These are phyloP conservation scores for Nasonia longicornis DNA, from an alignment of 1,140 invertebrate species.

Conservation along the genomic window DNA sequence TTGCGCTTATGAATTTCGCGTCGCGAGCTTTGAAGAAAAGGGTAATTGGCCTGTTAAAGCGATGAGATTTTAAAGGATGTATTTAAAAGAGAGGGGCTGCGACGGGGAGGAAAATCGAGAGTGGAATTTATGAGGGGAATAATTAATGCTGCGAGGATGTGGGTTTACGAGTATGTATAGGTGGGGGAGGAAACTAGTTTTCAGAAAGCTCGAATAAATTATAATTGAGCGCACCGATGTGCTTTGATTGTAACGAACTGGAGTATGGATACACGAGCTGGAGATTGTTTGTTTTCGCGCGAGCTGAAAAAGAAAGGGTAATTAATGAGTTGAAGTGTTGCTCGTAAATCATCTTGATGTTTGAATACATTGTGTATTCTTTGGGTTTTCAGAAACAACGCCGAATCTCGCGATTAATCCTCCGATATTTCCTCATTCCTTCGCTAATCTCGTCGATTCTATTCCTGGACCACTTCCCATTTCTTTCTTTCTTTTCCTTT, in stretches of 20 bases:
- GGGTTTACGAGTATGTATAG: neutral
- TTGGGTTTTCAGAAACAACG: too few species aligned
- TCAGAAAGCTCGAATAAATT: constrained; percentile 7
- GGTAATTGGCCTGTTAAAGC: constrained; percentile 44
- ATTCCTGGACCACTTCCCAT: too few species aligned
- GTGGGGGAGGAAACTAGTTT: constrained; percentile 8
- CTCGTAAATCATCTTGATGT: too few species aligned
- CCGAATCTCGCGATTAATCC: too few species aligned
- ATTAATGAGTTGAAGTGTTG: too few species aligned
- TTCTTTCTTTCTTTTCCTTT: too few species aligned
- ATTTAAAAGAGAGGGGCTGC: constrained; percentile 22
- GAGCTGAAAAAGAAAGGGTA: neutral
- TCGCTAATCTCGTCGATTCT: too few species aligned
- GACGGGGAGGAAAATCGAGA: neutral
- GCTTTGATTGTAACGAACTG: neutral
- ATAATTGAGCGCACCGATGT: neutral
- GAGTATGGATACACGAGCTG: too few species aligned
- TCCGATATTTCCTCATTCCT: too few species aligned
- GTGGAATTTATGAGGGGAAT: constrained; percentile 31
- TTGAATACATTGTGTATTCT: too few species aligned
- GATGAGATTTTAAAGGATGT: constrained; percentile 45
- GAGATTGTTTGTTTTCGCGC: neutral
- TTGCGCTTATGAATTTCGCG: constrained; percentile 23
- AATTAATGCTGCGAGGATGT: constrained; percentile 32
- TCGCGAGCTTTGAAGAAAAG: constrained; percentile 2